Evolutionary conservation across 2,113 vertebrate species (phyloP), one percentile per base, ranked within the genome.

Genomic region (Erpornis zantholeuca): DNA sequence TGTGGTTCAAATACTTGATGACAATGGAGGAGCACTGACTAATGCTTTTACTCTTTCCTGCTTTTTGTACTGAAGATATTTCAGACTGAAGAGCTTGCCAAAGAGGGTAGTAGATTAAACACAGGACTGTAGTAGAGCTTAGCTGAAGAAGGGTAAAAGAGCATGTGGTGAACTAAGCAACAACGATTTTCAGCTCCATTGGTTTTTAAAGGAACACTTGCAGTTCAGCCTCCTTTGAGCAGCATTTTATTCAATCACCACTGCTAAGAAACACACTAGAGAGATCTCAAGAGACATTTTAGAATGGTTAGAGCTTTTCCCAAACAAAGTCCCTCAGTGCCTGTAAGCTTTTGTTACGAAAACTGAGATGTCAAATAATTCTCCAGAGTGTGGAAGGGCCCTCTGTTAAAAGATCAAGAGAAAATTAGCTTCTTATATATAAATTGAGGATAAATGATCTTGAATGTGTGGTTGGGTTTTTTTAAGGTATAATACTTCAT

Each of bases 321-420:
- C 82, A 92, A 88, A 93, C 69, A 86, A 90, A 96, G 88, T 97
- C 97, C 95, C 97, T 93, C 78, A 78, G 97, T 94, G 97, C 91
- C 97, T 98, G 95, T 97, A 97, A 94, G 97, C 97, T 97, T 97
- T 98, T 97, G 98, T 99, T 98, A 98, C 24, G 92, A 98, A 98
- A 98, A 96, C 97, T 94, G 97, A 97, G 96, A 94, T 98, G 98
- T 97, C 95, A 97, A 93, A 97, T 95, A 96, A 94, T 86, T 97
- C 98, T 98, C 97, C 91, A 23, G 77, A 96, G 97, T 82, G 54
- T 36, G 50, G 82, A 69, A 96, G 95, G 96, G 90, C 88, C 84
- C 80, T 96, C 91, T 53, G 82, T 90, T 96, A 75, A 94, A 96
- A 93, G 59, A 96, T 76, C 25, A 72, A 82, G 84, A 91, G 88